Conservation (phyloP, 2,113 vertebrate species). For the Lota lota region DNA sequence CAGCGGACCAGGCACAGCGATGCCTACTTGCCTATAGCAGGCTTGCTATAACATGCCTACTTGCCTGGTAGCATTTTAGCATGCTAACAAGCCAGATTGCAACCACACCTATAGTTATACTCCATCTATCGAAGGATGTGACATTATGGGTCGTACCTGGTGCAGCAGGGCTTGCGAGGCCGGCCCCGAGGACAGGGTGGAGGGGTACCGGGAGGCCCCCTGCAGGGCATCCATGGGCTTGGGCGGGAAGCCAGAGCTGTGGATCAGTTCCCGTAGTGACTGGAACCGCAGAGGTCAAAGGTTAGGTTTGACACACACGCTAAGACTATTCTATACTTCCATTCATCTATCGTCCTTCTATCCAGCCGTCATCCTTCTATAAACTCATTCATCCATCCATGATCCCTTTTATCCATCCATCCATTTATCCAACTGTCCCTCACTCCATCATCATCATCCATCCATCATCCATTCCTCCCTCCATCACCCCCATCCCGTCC, state of each 20-base stretch:
- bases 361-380: background rate
- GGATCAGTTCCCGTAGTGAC: slow-evolving; percentile 67
- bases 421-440: background rate
- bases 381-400: background rate
- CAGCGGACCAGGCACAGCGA: no score
- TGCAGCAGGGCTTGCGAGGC: slow-evolving; percentile 54
- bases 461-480: no score
- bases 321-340: no score
- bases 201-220: slow-evolving; percentile 60
- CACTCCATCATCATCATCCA: background rate
- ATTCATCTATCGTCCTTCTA: background rate
- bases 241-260: slow-evolving; percentile 54
- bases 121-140: background rate
- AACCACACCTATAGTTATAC: background rate
- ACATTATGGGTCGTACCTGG: slow-evolving; percentile 54
- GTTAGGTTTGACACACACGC: no score
- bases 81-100: no score
- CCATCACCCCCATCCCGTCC: background rate
- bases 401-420: background rate
- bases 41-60: background rate
- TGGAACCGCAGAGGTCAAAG: slow-evolving; percentile 14
- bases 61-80: no score
- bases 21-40: no score
- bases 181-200: slow-evolving; percentile 42
- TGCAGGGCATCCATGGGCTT: slow-evolving; percentile 65